A percentile compares a stretch with the other conserved stretches of the same genome.
phyloP scores from a whole-genome alignment of 2,797 vertebrate species.

The Amazona ochrocephala region DNA sequence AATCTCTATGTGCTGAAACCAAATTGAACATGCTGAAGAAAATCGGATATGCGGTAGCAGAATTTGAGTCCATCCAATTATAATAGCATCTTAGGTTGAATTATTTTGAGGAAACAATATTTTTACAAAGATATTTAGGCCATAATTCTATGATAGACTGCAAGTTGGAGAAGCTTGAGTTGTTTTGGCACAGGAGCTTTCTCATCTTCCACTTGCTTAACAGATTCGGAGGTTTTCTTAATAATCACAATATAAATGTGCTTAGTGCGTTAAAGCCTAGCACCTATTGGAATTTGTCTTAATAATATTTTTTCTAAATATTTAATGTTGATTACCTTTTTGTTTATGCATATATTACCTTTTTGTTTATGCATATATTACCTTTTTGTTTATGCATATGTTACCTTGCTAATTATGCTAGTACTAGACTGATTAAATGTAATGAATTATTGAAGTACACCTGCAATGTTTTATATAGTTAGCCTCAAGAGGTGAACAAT shows the following conservation, averaged over 20 bases:
- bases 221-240: background rate
- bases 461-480: background rate
- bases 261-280: background rate
- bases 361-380: background rate
- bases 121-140: background rate
- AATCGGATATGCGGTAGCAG: background rate
- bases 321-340: conserved; percentile 3
- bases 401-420: conserved; percentile 5
- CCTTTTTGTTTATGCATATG: background rate
- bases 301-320: background rate
- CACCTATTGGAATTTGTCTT: background rate
- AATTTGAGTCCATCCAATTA: background rate
- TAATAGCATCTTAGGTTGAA: background rate
- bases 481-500: background rate
- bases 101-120: background rate
- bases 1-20: background rate
- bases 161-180: background rate
- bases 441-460: background rate
- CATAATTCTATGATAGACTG: background rate
- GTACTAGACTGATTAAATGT: background rate
- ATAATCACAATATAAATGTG: background rate
- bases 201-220: background rate
- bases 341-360: background rate
- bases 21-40: background rate
- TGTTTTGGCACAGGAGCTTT: background rate